Conservation (phyloP, 2,888 invertebrate genomes). For the Galerucella pusilla region DNA sequence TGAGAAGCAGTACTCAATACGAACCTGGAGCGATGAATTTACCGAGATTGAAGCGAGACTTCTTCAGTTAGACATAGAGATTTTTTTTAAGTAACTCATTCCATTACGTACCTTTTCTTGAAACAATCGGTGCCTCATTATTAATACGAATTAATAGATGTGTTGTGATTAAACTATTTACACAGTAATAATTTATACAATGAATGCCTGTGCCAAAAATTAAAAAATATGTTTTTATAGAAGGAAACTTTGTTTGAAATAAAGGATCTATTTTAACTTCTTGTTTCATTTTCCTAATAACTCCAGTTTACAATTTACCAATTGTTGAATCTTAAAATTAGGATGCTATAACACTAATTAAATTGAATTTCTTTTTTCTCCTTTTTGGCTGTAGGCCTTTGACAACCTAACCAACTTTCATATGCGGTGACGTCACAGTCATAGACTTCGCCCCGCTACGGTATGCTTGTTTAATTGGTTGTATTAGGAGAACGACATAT, state of each 20-base stretch:
- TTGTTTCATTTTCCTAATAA: neutral
- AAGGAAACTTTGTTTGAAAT: slow-evolving; percentile 22
- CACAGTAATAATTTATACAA: slow-evolving; percentile 50
- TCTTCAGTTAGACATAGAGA: slow-evolving; percentile 49
- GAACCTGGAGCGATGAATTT: slow-evolving; percentile 59
- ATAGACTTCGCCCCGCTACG: no score
- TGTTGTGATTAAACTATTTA: slow-evolving; percentile 45
- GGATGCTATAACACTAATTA: no score
- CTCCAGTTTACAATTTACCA: no score
- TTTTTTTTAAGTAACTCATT: slow-evolving; percentile 40
- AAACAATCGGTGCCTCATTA: slow-evolving; percentile 43
- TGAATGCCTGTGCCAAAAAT: slow-evolving; percentile 56
- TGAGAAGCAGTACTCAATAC: slow-evolving; percentile 62
- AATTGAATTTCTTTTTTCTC: no score
- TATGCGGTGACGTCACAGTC: no score
- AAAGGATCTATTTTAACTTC: slow-evolving; percentile 12
- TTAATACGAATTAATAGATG: slow-evolving; percentile 34
- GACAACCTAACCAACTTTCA: no score
- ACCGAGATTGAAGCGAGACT: slow-evolving; percentile 59
- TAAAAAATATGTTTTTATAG: slow-evolving; percentile 32
- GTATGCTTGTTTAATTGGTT: no score
- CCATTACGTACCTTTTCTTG: slow-evolving; percentile 43
- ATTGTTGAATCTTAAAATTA: no score
- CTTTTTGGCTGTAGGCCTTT: no score
- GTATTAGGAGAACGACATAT: no score